These are phyloP conservation scores for Forbesichthys agassizii DNA, from an alignment of 2,113 vertebrate species.

Conservation along the genomic window DNA sequence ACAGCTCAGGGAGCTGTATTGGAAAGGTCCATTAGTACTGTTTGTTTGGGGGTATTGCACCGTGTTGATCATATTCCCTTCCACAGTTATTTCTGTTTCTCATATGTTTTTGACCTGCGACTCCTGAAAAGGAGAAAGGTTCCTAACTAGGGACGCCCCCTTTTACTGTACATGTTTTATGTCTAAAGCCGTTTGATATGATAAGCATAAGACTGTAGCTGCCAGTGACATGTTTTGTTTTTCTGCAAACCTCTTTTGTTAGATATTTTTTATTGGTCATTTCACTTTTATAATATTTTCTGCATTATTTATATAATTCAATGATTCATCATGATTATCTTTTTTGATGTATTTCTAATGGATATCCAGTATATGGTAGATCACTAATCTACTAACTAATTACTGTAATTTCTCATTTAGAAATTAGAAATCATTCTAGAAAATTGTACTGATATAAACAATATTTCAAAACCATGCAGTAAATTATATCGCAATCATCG, in stretches of 20 bases:
- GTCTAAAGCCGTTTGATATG: slow-evolving; percentile 40
- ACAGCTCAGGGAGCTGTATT: slow-evolving; percentile 44
- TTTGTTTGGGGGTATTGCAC: slow-evolving; percentile 48
- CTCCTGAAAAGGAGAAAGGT: too few species aligned
- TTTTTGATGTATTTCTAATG: slow-evolving; percentile 27
- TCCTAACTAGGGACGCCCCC: too few species aligned
- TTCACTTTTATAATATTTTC: slow-evolving; percentile 27
- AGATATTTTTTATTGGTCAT: slow-evolving; percentile 30
- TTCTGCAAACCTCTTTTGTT: slow-evolving; percentile 33
- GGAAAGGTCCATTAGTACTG: slow-evolving; percentile 56
- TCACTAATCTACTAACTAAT: slow-evolving; percentile 49
- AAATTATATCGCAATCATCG: too few species aligned
- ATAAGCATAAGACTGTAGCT: slow-evolving; percentile 31
- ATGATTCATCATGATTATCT: background rate
- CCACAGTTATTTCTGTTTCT: slow-evolving; percentile 1
- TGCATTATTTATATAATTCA: slow-evolving; percentile 35
- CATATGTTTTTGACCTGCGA: slow-evolving; percentile 7
- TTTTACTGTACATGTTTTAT: slow-evolving; percentile 2
- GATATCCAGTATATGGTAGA: slow-evolving; percentile 1
- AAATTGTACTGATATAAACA: too few species aligned
- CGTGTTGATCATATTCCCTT: slow-evolving; percentile 1
- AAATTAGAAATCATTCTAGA: too few species aligned
- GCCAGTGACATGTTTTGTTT: slow-evolving; percentile 40
- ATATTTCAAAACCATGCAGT: too few species aligned
- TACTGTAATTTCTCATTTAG: too few species aligned